These are phyloP conservation scores for Pachypsylla venusta DNA, from an alignment of 1,140 invertebrate genomes.

Conservation along the genomic window DNA sequence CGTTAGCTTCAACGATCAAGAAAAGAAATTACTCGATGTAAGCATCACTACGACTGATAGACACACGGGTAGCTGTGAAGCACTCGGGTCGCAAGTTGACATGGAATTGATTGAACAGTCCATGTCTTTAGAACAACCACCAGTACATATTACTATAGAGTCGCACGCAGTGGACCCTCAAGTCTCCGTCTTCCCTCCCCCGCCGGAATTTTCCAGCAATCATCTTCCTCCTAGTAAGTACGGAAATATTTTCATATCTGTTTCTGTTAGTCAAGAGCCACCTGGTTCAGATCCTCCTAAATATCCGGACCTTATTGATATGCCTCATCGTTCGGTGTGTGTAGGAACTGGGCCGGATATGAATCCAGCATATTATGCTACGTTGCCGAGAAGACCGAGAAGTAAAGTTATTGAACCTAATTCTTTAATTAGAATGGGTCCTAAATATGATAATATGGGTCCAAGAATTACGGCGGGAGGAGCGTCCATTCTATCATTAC, in stretches of 20 bases:
- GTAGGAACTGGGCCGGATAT: conserved; percentile 28
- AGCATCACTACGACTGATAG: conserved; percentile 59
- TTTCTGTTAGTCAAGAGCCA: conserved; percentile 51
- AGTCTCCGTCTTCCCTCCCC: conserved; percentile 40
- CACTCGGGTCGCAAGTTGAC: conserved; percentile 35
- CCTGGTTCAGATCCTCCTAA: conserved; percentile 16
- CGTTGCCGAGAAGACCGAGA: conserved; percentile 31
- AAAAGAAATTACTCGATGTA: conserved; percentile 63
- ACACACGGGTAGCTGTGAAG: conserved; percentile 30
- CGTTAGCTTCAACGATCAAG: conserved; percentile 65
- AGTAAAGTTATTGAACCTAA: neutral
- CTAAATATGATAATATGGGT: conserved; percentile 77
- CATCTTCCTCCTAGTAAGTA: conserved; percentile 41
- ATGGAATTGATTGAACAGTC: conserved; percentile 31
- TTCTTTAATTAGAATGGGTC: conserved; percentile 23
- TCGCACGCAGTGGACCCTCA: conserved; percentile 34
- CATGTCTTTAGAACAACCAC: conserved; percentile 34
- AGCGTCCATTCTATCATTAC: conserved; percentile 60
- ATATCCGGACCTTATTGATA: conserved; percentile 62
- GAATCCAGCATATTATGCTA: conserved; percentile 36
- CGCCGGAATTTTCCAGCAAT: conserved; percentile 47
- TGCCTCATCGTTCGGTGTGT: conserved; percentile 39
- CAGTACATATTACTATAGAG: conserved; percentile 64
- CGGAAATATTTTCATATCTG: conserved; percentile 58
- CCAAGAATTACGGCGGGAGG: conserved; percentile 72